A percentile compares a stretch with the other conserved stretches of the same genome.
phyloP scores from a whole-genome alignment of 2,113 vertebrate genomes.

The Condylura cristata region DNA sequence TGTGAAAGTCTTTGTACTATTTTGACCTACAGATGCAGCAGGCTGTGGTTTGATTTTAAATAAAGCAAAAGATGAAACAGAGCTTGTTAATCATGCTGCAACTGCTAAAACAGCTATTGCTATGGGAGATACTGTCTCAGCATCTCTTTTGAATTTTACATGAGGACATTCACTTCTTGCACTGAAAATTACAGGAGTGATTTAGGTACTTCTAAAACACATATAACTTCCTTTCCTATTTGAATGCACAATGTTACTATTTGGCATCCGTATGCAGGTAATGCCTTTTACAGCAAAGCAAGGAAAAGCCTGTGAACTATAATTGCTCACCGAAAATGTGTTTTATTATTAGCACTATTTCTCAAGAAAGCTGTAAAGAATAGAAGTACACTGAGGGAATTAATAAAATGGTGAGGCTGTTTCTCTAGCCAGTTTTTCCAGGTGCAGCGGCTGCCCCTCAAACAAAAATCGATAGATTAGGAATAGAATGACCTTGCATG shows the following conservation, averaged over 20 bases:
- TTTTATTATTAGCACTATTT: slow-evolving; percentile 69
- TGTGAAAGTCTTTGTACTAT: slow-evolving; percentile 55
- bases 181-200: slow-evolving; percentile 43
- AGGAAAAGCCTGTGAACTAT: slow-evolving; percentile 11
- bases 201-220: slow-evolving; percentile 45
- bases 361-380: slow-evolving; percentile 65
- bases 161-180: slow-evolving; percentile 68
- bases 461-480: slow-evolving; percentile 61
- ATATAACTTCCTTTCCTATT: not conserved
- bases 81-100: slow-evolving; percentile 76
- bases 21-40: slow-evolving; percentile 76
- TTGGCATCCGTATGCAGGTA: slow-evolving; percentile 33
- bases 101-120: slow-evolving; percentile 78
- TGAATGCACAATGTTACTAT: not conserved
- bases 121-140: slow-evolving; percentile 73
- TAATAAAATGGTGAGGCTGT: slow-evolving; percentile 70
- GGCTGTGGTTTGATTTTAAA: slow-evolving; percentile 72
- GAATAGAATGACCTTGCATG: slow-evolving; percentile 70
- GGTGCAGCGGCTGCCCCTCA: slow-evolving; percentile 56
- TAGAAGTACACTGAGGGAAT: slow-evolving; percentile 62
- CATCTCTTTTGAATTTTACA: slow-evolving; percentile 78
- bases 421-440: slow-evolving; percentile 76
- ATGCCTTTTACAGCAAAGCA: slow-evolving; percentile 59
- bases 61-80: slow-evolving; percentile 75
- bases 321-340: slow-evolving; percentile 54